Evolutionary conservation across 2,888 invertebrate species (phyloP).

Genomic region (Nomada ferruginata): DNA sequence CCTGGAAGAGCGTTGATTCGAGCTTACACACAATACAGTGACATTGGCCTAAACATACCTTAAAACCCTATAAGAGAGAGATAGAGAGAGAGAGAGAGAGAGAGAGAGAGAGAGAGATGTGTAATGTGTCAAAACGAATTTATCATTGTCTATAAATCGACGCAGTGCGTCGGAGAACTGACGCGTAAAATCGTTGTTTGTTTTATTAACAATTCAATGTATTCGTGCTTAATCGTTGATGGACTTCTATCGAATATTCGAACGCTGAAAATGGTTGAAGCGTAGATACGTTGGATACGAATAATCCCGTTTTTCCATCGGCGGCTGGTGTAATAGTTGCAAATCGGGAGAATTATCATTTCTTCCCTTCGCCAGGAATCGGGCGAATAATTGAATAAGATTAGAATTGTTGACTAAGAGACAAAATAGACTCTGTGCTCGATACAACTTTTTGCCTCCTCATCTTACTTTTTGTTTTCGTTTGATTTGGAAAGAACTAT

Average conservation of each 20-base stretch:
- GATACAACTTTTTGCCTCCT: slow-evolving; percentile 8
- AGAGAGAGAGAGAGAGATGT: slow-evolving; percentile 2
- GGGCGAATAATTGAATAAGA: neutral
- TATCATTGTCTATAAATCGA: slow-evolving; percentile 53
- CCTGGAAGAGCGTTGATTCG: slow-evolving; percentile 64
- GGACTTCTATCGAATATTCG: slow-evolving; percentile 35
- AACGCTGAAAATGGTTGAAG: neutral
- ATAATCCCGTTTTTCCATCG: slow-evolving; percentile 3
- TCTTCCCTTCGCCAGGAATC: neutral
- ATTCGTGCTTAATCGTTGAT: slow-evolving; percentile 62
- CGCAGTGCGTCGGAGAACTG: slow-evolving; percentile 35
- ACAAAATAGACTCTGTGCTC: neutral
- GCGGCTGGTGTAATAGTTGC: neutral
- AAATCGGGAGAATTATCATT: slow-evolving; percentile 9
- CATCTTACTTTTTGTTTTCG: neutral
- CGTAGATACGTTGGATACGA: slow-evolving; percentile 1
- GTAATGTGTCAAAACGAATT: slow-evolving; percentile 63
- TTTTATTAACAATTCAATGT: slow-evolving; percentile 59
- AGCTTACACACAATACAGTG: slow-evolving; percentile 63
- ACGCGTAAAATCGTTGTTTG: slow-evolving; percentile 52
- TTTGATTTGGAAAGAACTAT: neutral
- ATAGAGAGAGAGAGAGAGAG: too few species aligned
- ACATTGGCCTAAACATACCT: slow-evolving; percentile 65
- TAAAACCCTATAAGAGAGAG: slow-evolving; percentile 16
- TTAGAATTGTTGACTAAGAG: slow-evolving; percentile 2